Evolutionary conservation across 2,888 invertebrate genomes (phyloP).

Genomic region (Iselma pallidipennis): DNA sequence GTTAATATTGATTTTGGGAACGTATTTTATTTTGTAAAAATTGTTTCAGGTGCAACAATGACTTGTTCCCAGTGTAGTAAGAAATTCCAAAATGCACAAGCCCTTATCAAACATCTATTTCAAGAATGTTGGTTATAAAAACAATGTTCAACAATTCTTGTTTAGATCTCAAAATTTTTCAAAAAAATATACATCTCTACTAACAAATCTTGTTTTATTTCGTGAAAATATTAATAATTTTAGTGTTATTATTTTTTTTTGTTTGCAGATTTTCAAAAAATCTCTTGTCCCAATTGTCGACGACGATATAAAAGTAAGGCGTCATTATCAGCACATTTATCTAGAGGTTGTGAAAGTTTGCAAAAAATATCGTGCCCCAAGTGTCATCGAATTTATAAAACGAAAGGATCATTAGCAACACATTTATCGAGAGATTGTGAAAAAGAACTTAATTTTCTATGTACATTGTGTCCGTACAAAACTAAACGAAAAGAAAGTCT

Average conservation of each 20-base stretch:
- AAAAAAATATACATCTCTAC: neutral
- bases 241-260: conserved; percentile 4
- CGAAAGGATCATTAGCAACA: conserved; percentile 49
- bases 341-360: conserved; percentile 52
- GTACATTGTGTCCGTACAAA: conserved; percentile 1
- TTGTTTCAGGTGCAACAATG: conserved; percentile 14
- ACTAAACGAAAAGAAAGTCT: conserved; percentile 1
- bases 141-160: neutral
- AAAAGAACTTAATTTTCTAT: conserved; percentile 32
- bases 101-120: conserved; percentile 3
- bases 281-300: conserved; percentile 44
- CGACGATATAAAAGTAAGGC: conserved; percentile 46
- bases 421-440: conserved; percentile 54
- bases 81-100: conserved; percentile 1
- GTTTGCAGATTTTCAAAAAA: neutral
- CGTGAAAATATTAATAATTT: neutral
- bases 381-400: conserved; percentile 45
- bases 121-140: conserved; percentile 1
- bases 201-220: neutral
- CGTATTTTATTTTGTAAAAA: neutral
- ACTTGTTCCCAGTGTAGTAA: conserved; percentile 9
- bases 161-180: neutral
- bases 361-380: conserved; percentile 36
- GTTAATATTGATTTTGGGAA: neutral
- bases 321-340: conserved; percentile 50